Conservation (phyloP, 2,888 invertebrate species). For the Troides helena region DNA sequence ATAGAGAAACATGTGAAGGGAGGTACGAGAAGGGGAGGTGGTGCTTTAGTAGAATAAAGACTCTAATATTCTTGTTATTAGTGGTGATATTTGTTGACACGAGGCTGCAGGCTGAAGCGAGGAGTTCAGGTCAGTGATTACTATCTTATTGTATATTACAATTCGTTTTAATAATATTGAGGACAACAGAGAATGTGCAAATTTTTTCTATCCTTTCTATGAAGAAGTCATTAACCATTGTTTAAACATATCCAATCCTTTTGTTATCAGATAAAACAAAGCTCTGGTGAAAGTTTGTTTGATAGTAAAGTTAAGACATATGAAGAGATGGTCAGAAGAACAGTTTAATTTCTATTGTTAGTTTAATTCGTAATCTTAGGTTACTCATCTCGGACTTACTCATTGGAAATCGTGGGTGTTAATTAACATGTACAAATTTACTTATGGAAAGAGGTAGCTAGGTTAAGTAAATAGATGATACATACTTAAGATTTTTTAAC, state of each 20-base stretch:
- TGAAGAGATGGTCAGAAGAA: no score
- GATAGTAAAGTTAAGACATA: no score
- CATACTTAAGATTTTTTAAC: neutral
- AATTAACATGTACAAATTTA: constrained; percentile 16
- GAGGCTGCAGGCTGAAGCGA: constrained; percentile 58
- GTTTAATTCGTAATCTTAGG: constrained; percentile 4
- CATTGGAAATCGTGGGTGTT: constrained; percentile 11
- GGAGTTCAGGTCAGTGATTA: constrained; percentile 68
- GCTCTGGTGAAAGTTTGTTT: no score
- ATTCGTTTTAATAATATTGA: neutral
- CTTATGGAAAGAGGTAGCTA: constrained; percentile 1
- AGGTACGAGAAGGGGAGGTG: constrained; percentile 47
- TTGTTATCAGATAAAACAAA: no score
- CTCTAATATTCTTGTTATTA: constrained; percentile 64
- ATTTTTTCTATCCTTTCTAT: neutral
- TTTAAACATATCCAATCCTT: no score
- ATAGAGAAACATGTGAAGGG: constrained; percentile 52
- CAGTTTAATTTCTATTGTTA: neutral
- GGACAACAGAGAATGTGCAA: neutral
- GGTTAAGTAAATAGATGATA: constrained; percentile 19
- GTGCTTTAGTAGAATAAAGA: constrained; percentile 72
- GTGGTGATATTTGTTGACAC: constrained; percentile 58
- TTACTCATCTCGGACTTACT: constrained; percentile 19
- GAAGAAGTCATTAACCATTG: no score
- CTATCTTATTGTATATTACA: constrained; percentile 5